These are phyloP conservation scores for human (Homo sapiens) DNA, from an alignment of 2,113 vertebrate genomes.

Conservation along the genomic window DNA sequence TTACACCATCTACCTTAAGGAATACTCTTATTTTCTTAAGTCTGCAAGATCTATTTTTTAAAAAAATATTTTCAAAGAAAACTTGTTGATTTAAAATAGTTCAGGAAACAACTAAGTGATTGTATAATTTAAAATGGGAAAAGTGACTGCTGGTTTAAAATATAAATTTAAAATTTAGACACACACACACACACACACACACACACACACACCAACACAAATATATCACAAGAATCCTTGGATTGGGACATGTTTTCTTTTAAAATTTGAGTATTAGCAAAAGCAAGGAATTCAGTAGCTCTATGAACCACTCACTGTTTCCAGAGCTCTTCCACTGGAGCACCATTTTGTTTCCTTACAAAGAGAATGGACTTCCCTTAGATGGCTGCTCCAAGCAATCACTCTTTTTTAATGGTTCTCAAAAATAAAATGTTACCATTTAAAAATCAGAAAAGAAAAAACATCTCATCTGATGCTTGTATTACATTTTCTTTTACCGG, in stretches of 20 bases:
- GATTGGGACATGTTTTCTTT: neutral
- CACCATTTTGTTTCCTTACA: neutral
- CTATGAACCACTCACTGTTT: neutral
- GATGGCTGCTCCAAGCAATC: neutral
- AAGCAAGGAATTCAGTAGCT: neutral
- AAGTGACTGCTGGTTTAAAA: neutral
- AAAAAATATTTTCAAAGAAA: constrained; percentile 38
- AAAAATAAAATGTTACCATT: constrained; percentile 4
- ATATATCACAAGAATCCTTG: neutral
- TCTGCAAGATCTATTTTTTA: neutral
- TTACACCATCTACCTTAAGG: neutral
- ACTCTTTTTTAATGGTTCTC: neutral
- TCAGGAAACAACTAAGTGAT: neutral
- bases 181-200: neutral
- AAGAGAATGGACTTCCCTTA: neutral
- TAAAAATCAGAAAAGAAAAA: constrained; percentile 12
- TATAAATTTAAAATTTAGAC: neutral
- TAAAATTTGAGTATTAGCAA: neutral
- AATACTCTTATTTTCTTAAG: neutral
- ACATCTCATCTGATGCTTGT: neutral
- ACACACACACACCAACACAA: neutral
- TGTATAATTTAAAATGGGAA: neutral
- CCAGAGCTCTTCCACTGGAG: neutral
- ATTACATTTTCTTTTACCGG: neutral
- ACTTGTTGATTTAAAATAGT: neutral